These are phyloP conservation scores for Hyles lineata DNA, from an alignment of 2,888 invertebrate species.

Conservation along the genomic window DNA sequence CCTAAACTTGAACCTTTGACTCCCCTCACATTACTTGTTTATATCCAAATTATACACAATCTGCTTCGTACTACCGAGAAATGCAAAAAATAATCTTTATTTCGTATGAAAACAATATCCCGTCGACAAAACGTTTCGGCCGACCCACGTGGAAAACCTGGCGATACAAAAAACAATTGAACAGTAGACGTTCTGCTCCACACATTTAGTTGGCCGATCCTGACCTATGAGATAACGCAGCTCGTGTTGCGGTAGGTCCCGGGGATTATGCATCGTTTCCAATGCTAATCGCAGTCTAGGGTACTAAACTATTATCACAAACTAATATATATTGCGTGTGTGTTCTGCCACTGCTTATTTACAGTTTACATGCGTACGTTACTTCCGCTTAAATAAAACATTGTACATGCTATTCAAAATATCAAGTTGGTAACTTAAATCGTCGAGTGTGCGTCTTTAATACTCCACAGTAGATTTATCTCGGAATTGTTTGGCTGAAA, in stretches of 20 bases:
- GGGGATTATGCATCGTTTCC: slow-evolving; percentile 48
- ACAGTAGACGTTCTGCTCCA: slow-evolving; percentile 31
- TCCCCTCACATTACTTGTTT: neutral
- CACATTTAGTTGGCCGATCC: slow-evolving; percentile 40
- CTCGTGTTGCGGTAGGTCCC: slow-evolving; percentile 55
- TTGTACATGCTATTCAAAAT: neutral
- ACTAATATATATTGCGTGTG: slow-evolving; percentile 4
- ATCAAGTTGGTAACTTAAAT: neutral
- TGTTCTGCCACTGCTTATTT: slow-evolving; percentile 3
- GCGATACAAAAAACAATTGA: slow-evolving; percentile 12
- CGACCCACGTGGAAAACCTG: neutral
- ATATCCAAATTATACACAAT: neutral
- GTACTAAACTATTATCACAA: slow-evolving; percentile 32
- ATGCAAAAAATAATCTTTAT: neutral
- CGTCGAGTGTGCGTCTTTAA: slow-evolving; percentile 1
- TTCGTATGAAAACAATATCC: neutral
- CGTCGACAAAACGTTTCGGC: neutral
- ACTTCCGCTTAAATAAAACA: neutral
- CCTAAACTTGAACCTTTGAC: neutral
- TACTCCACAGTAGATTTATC: slow-evolving; percentile 9
- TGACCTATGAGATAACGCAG: slow-evolving; percentile 50
- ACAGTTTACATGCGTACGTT: neutral
- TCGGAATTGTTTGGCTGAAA: slow-evolving; percentile 14
- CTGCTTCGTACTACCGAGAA: neutral
- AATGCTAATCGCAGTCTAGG: slow-evolving; percentile 42